These are phyloP conservation scores for Noctua janthina DNA, from an alignment of 2,888 invertebrate genomes.

Conservation along the genomic window DNA sequence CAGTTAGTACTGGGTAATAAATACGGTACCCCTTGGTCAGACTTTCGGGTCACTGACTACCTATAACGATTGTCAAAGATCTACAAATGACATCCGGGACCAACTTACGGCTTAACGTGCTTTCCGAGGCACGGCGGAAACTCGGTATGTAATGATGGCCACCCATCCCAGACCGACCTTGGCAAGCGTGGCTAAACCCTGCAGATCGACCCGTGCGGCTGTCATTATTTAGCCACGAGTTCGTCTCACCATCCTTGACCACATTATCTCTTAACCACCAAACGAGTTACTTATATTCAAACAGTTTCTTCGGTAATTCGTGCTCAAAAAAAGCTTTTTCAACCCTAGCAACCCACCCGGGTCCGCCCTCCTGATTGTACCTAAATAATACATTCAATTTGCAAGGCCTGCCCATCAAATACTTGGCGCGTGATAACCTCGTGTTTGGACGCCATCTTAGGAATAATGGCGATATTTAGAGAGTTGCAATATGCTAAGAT, in stretches of 20 bases:
- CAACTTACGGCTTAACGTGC: too few species aligned
- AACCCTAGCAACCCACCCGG: slow-evolving; percentile 61
- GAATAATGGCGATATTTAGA: slow-evolving; percentile 89
- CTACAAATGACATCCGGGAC: not conserved
- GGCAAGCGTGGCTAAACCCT: too few species aligned
- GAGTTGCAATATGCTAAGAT: slow-evolving; percentile 90
- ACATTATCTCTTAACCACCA: not conserved
- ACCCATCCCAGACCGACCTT: too few species aligned
- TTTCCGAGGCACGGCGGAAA: too few species aligned
- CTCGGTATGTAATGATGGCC: too few species aligned
- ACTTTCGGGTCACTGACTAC: too few species aligned
- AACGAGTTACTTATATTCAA: not conserved
- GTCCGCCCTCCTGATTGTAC: slow-evolving; percentile 81
- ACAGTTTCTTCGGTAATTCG: not conserved
- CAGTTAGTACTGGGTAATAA: too few species aligned
- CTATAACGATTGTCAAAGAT: not conserved
- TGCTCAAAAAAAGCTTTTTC: slow-evolving; percentile 1
- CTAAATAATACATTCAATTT: slow-evolving; percentile 90
- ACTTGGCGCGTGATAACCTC: slow-evolving; percentile 85
- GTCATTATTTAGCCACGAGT: too few species aligned
- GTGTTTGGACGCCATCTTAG: slow-evolving; percentile 83
- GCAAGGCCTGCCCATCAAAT: slow-evolving; percentile 84
- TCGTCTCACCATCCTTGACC: not conserved
- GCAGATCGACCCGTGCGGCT: too few species aligned
- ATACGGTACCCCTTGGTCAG: too few species aligned